Evolutionary conservation across 2,888 invertebrate genomes (phyloP).

Genomic region (Cantharis rufa): DNA sequence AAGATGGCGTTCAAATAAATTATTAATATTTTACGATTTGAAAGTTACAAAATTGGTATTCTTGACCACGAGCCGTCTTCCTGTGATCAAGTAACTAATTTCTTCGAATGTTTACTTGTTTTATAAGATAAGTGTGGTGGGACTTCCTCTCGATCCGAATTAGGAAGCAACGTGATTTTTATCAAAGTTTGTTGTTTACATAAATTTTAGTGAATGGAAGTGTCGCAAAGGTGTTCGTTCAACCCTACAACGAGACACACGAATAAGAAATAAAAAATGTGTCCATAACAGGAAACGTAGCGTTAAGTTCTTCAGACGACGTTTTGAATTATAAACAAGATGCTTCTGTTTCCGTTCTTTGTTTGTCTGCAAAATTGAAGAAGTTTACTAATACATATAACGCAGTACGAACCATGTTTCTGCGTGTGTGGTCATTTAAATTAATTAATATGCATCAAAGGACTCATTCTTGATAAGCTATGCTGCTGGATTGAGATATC

Average conservation of each 20-base stretch:
- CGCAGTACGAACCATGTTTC: neutral
- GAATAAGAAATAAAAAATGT: conserved; percentile 6
- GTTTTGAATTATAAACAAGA: conserved; percentile 23
- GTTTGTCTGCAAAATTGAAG: conserved; percentile 4
- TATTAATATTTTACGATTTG: no score
- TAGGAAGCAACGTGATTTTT: neutral
- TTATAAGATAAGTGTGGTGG: neutral
- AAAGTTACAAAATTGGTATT: neutral
- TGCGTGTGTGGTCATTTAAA: conserved; percentile 19
- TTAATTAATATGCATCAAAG: conserved; percentile 19
- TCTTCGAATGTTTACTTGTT: neutral
- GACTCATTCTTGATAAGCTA: neutral
- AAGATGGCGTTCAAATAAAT: neutral
- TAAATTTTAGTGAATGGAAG: neutral
- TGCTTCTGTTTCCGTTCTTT: conserved; percentile 18
- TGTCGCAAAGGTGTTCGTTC: neutral
- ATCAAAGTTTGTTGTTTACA: neutral
- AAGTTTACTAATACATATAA: neutral
- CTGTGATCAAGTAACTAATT: neutral
- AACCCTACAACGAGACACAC: neutral
- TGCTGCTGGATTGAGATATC: neutral
- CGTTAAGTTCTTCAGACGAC: conserved; percentile 16
- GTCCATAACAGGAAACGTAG: conserved; percentile 13
- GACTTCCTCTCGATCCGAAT: neutral
- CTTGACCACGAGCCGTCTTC: neutral